Conservation (phyloP, 1,140 invertebrate genomes). For the Charaxes varanes region DNA sequence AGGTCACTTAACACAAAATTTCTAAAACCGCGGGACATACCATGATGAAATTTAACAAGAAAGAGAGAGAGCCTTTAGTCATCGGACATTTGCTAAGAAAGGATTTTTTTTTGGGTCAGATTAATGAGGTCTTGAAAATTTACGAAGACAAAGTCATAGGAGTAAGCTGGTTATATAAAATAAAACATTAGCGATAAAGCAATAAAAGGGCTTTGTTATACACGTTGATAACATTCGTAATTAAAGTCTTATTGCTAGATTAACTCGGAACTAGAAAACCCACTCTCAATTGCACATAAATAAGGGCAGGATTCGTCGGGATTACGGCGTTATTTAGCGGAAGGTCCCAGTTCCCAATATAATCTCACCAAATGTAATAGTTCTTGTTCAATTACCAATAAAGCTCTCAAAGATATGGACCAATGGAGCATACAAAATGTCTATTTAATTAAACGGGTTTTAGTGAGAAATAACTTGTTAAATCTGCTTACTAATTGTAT, state of each 20-base stretch:
- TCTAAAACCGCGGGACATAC: no score
- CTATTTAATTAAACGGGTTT: constrained; percentile 37
- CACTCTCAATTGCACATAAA: constrained; percentile 36
- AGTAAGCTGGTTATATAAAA: no score
- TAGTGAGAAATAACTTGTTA: constrained; percentile 20
- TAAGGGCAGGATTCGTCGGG: constrained; percentile 34
- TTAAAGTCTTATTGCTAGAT: constrained; percentile 5
- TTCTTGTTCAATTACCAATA: constrained; percentile 54
- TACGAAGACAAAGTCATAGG: no score
- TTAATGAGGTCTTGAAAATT: no score
- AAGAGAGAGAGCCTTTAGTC: no score
- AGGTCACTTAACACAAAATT: no score
- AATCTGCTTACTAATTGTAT: constrained; percentile 1
- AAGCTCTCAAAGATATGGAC: constrained; percentile 43
- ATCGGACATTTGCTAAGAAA: no score
- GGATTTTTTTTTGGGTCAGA: no score
- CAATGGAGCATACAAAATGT: constrained; percentile 39
- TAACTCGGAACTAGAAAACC: constrained; percentile 17
- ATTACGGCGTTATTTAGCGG: constrained; percentile 41
- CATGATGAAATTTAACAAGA: no score
- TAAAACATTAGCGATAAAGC: no score
- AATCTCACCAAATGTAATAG: constrained; percentile 49
- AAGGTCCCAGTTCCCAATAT: constrained; percentile 40
- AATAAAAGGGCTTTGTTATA: no score
- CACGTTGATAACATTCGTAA: no score